Percentiles rank a stretch among this genome's conserved stretches.
These are phyloP conservation scores for Drosophila arawakana DNA, from an alignment of 1,140 invertebrate genomes.

Conservation along the genomic window DNA sequence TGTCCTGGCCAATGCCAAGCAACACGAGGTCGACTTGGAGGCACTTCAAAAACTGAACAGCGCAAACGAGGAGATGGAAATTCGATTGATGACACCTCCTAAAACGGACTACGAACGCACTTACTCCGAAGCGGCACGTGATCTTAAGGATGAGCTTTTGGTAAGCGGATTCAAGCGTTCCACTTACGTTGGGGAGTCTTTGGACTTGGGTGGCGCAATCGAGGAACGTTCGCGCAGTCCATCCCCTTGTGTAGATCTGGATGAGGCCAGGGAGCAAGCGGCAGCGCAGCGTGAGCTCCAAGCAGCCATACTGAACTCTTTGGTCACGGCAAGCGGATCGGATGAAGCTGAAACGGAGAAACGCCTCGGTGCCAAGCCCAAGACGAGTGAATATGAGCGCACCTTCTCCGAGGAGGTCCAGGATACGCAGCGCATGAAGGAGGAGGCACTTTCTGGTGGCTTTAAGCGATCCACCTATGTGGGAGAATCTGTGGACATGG, in stretches of 20 bases:
- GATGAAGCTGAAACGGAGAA: slow-evolving; percentile 39
- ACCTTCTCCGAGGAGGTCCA: slow-evolving; percentile 46
- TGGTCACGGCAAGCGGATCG: slow-evolving; percentile 25
- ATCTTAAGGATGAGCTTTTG: slow-evolving; percentile 64
- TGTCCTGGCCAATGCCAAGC: slow-evolving; percentile 38
- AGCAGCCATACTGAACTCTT: slow-evolving; percentile 62
- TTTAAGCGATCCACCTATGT: slow-evolving; percentile 52
- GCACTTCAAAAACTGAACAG: slow-evolving; percentile 52
- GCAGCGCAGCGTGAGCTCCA: slow-evolving; percentile 64
- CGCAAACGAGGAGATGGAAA: slow-evolving; percentile 70
- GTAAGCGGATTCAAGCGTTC: slow-evolving; percentile 75
- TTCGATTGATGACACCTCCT: slow-evolving; percentile 58
- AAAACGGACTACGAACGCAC: slow-evolving; percentile 62
- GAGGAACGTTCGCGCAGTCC: slow-evolving; percentile 61
- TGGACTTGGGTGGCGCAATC: slow-evolving; percentile 54
- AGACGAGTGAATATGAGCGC: slow-evolving; percentile 49
- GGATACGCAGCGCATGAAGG: slow-evolving; percentile 42
- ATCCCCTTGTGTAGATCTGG: slow-evolving; percentile 41
- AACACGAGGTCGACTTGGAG: slow-evolving; percentile 53
- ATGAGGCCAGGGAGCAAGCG: slow-evolving; percentile 38
- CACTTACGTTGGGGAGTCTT: slow-evolving; percentile 76
- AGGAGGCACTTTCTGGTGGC: slow-evolving; percentile 30
- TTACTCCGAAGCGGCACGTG: slow-evolving; percentile 63
- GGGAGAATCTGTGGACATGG: slow-evolving; percentile 43
- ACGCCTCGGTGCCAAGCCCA: slow-evolving; percentile 71